Percentiles rank a stretch among this genome's conserved stretches.
phyloP scores from a whole-genome alignment of 2,888 invertebrate genomes.

The Protonemura montana region DNA sequence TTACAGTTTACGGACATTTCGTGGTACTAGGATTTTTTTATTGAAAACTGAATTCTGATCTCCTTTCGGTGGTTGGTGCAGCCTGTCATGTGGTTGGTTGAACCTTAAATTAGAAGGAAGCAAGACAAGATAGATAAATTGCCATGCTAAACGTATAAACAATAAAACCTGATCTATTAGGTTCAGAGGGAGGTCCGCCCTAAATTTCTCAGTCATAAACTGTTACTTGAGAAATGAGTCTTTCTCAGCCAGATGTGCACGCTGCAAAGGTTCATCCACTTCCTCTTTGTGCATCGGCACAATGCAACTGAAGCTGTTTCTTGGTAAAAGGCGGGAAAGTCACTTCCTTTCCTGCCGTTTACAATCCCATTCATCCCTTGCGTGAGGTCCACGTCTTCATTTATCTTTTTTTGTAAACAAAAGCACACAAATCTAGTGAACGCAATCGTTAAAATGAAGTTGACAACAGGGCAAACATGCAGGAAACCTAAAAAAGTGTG shows the following conservation, averaged over 20 bases:
- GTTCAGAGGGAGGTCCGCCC: slow-evolving; percentile 36
- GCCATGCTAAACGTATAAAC: slow-evolving; percentile 31
- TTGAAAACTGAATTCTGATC: no score
- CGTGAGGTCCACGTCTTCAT: not conserved
- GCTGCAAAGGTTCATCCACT: not conserved
- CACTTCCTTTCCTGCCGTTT: not conserved
- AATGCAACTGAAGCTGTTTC: not conserved
- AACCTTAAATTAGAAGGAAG: not conserved
- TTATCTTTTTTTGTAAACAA: not conserved
- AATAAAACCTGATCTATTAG: slow-evolving; percentile 41
- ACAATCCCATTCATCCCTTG: not conserved
- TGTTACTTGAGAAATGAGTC: slow-evolving; percentile 40
- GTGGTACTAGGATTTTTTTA: no score
- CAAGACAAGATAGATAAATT: not conserved
- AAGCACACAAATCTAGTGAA: not conserved
- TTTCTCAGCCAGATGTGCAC: slow-evolving; percentile 25
- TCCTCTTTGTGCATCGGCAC: not conserved
- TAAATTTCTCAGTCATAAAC: slow-evolving; percentile 34
- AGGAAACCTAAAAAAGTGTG: no score
- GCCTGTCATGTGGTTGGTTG: no score
- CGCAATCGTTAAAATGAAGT: no score
- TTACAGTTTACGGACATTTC: no score
- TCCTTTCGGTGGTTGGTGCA: no score
- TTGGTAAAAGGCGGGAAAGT: not conserved
- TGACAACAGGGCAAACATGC: no score